Conservation (phyloP, 2,797 vertebrate species). For the Vespertilio murinus region DNA sequence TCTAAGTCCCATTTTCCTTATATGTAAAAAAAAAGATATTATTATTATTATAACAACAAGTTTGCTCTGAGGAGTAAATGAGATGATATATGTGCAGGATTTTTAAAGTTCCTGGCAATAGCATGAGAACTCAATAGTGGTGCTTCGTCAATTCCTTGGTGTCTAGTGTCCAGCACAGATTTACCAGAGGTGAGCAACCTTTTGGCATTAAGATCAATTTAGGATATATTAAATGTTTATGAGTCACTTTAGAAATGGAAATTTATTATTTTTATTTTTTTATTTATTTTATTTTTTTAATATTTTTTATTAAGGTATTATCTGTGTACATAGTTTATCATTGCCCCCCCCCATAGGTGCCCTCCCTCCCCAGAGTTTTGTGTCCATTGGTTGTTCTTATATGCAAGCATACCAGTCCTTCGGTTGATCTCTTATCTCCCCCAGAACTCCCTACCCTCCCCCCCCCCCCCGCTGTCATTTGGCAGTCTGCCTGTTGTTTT, state of each 20-base stretch:
- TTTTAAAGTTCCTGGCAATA: not conserved
- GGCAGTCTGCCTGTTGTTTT: too few species aligned
- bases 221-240: slow-evolving; percentile 1
- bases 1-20: not conserved
- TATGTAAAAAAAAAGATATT: not conserved
- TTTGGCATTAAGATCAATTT: not conserved
- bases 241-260: slow-evolving; percentile 19
- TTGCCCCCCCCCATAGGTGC: too few species aligned
- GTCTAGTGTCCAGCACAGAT: not conserved
- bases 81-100: not conserved
- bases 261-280: too few species aligned
- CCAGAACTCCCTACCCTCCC: too few species aligned
- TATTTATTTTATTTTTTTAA: too few species aligned
- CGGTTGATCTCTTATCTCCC: too few species aligned
- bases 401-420: too few species aligned
- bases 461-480: too few species aligned
- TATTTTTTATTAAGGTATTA: too few species aligned
- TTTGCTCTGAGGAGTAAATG: not conserved
- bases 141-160: not conserved
- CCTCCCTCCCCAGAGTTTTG: too few species aligned
- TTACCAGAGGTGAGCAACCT: not conserved
- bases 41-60: not conserved
- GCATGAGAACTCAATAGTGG: not conserved
- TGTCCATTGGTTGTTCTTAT: too few species aligned
- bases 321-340: too few species aligned